Evolutionary conservation across 2,888 invertebrate species (phyloP), one percentile per base, ranked within the genome.

Genomic region (Caenorhabditis zanzibari): DNA sequence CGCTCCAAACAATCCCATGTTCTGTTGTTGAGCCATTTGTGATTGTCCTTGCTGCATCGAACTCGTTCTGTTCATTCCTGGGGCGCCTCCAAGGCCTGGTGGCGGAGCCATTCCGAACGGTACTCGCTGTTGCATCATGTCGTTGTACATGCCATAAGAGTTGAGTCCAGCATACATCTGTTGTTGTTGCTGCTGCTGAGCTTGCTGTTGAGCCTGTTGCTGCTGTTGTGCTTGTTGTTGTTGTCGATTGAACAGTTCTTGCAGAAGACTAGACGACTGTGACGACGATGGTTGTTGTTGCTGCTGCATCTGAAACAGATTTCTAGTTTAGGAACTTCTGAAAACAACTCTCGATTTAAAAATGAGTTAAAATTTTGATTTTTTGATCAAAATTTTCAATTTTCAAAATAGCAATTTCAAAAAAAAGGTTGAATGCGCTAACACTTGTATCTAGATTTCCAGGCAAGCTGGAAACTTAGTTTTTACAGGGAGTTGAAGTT

Each of bases 101-200:
- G 84, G 80, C 16, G 83, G 79, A 1, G 83, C 74, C 58, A 80
- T 64, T 47, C 79, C 79, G 16, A 71, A 79, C 14, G 79, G 79
- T 3, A 79, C 56, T 24, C 79, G 63, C 6, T 28, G 63, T 4
- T 41, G 16, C 63, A 79, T 56, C 71, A 79, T 63, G 0, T 79
- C 79, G 44, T 58, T 76, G 59, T 66, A 76, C 68, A 56, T 44
- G 38, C 10, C 10, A 47, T 74, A 77, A 28, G 76, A 72, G 19
- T 66, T 69, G 24, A 75, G 52, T 26, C 68, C 61, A 14, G 63
- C n/a, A 32, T 76, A 63, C 63, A 66, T 58, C n/a, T 80, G 68
- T 44, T 82, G 74, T 24, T 81, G 77, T 41, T 76, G 74, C 14
- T 74, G 72, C 54, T 76, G 74, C 14, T 74, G 72, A 44, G 79